A percentile compares a stretch with the other conserved stretches of the same genome.
These are phyloP conservation scores for Thaumatotibia leucotreta DNA, from an alignment of 1,140 invertebrate species.

Conservation along the genomic window DNA sequence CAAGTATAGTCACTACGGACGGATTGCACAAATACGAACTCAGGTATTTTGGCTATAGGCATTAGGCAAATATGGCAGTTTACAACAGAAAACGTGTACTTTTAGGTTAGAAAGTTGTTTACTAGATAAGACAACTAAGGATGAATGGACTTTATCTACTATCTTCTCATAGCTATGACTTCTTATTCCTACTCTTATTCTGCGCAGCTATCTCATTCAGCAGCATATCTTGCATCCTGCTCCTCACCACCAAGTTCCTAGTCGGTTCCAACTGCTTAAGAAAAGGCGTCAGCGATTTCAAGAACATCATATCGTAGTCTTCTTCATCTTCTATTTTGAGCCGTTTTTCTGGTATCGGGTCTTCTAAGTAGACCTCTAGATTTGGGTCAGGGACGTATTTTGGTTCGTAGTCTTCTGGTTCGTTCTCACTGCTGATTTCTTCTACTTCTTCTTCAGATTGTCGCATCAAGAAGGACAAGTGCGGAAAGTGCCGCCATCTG, in stretches of 20 bases:
- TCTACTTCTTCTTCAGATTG: conserved; percentile 1
- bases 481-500: conserved; percentile 40
- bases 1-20: no score
- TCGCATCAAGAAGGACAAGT: no score
- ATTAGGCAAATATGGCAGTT: no score
- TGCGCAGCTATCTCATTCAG: conserved; percentile 39
- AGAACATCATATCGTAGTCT: conserved; percentile 49
- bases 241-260: conserved; percentile 43
- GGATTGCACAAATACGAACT: no score
- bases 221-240: conserved; percentile 51
- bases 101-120: no score
- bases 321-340: conserved; percentile 21
- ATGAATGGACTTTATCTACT: no score
- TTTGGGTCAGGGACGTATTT: not conserved
- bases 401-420: conserved; percentile 4
- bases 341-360: conserved; percentile 15
- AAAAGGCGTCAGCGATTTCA: conserved; percentile 47
- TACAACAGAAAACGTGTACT: no score
- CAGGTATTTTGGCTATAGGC: no score
- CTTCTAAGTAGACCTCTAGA: conserved; percentile 16
- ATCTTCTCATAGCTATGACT: no score
- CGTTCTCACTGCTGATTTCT: not conserved
- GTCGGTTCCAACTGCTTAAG: conserved; percentile 38
- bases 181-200: not conserved
- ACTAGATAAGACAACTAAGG: no score